phyloP scores from a whole-genome alignment of 2,797 vertebrate genomes.

The Mormyrops attenuatus region DNA sequence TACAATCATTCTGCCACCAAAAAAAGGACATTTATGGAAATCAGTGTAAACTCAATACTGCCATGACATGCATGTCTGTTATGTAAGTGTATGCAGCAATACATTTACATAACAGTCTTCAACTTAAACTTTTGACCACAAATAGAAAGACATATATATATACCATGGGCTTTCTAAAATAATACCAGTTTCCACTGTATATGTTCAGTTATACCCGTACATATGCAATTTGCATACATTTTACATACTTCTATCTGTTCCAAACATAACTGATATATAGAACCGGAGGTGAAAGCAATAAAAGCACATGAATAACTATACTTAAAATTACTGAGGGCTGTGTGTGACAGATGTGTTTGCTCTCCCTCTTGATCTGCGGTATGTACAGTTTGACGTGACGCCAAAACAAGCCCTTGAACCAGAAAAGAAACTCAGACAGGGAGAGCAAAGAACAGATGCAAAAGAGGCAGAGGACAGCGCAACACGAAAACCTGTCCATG shows the following conservation, averaged over 20 bases:
- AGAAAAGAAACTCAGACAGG: not conserved
- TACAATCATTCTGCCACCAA: not conserved
- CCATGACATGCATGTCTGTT: not conserved
- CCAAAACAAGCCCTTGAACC: not conserved
- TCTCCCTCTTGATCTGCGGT: not conserved
- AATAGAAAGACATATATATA: not conserved
- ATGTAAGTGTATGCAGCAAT: not conserved
- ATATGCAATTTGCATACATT: not conserved
- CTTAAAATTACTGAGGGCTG: not conserved
- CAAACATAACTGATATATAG: not conserved
- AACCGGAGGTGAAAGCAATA: not conserved
- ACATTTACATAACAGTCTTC: not conserved
- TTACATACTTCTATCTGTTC: not conserved
- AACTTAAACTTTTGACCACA: not conserved
- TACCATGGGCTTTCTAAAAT: not conserved
- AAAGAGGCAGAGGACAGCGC: not conserved
- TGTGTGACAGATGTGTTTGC: not conserved
- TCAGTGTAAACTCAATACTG: not conserved
- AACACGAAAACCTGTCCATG: not conserved
- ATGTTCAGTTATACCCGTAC: not conserved
- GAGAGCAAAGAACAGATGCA: not conserved
- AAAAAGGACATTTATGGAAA: not conserved
- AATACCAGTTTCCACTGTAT: not conserved
- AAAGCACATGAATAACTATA: not conserved
- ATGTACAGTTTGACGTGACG: not conserved